Conservation (phyloP, 1,140 invertebrate genomes). For the Brachionus paranguensis region DNA sequence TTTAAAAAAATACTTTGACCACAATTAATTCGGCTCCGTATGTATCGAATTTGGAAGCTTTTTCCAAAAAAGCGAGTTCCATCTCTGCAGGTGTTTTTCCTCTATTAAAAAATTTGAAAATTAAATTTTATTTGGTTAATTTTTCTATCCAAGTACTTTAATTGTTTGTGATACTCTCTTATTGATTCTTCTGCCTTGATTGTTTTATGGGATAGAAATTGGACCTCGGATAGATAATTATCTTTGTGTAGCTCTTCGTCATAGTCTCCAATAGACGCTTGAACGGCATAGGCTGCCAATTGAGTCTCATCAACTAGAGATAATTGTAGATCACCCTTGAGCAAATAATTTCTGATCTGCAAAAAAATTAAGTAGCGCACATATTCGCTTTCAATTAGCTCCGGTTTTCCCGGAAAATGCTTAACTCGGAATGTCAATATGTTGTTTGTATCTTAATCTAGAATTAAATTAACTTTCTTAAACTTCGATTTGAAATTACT, state of each 20-base stretch:
- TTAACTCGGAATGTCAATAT: slow-evolving; percentile 37
- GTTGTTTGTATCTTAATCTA: slow-evolving; percentile 10
- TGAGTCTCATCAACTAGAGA: background rate
- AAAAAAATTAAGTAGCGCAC: slow-evolving; percentile 37
- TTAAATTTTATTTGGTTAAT: background rate
- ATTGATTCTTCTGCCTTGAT: slow-evolving; percentile 10
- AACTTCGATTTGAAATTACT: background rate
- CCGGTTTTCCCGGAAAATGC: slow-evolving; percentile 31
- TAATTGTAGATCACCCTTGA: slow-evolving; percentile 31
- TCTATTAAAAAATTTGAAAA: background rate
- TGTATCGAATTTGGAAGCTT: slow-evolving; percentile 27
- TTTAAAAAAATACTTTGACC: background rate
- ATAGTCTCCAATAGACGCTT: slow-evolving; percentile 28
- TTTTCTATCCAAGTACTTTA: background rate
- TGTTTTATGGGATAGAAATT: slow-evolving; percentile 3
- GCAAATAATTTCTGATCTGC: slow-evolving; percentile 29
- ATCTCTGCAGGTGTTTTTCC: slow-evolving; percentile 35
- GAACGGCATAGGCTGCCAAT: slow-evolving; percentile 28
- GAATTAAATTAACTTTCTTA: background rate
- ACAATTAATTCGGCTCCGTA: slow-evolving; percentile 33
- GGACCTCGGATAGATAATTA: background rate
- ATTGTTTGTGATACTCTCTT: slow-evolving; percentile 12
- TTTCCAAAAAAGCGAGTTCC: slow-evolving; percentile 32
- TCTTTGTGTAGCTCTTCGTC: slow-evolving; percentile 1
- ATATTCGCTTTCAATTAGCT: slow-evolving; percentile 35